phyloP scores from a whole-genome alignment of 1,140 invertebrate genomes.

The roundworm (Caenorhabditis elegans) region WBcel235 BX284603.4:5258501-5259000 shows the following conservation, averaged over 20 bases:
- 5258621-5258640: background rate
- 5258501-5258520: slow-evolving; percentile 18
- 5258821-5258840: background rate
- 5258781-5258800: too few relatives aligned
- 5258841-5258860: background rate
- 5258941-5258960: too few relatives aligned
- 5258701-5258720: too few relatives aligned
- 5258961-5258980: too few relatives aligned
- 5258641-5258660: background rate
- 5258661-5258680: background rate
- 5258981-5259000: too few relatives aligned
- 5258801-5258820: too few relatives aligned
- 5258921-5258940: background rate
- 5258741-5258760: too few relatives aligned
- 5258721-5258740: too few relatives aligned
- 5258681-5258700: too few relatives aligned
- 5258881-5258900: background rate
- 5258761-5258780: too few relatives aligned
- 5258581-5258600: background rate
- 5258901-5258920: background rate
- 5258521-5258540: background rate
- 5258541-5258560: background rate
- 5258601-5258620: background rate
- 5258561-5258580: background rate
- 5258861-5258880: background rate